Base-by-base conservation (phyloP, 2,888 invertebrate species). In the Psylliodes chrysocephalus region DNA sequence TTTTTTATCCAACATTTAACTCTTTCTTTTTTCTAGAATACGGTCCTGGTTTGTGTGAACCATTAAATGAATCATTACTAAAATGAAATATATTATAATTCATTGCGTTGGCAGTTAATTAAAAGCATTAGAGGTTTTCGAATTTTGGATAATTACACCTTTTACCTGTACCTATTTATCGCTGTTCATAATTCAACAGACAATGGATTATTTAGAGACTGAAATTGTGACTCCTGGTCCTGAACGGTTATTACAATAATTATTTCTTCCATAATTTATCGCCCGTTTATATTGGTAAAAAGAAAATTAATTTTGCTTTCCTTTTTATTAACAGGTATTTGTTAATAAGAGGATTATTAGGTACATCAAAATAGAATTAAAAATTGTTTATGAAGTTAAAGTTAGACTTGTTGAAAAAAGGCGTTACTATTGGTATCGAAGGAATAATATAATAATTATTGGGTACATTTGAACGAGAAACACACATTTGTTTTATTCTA, bases 71-170 rank as follows among this genome's bases (percentile, higher is more conserved):
- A 62, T 66, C 66, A 60, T 68, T 68, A 68, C 60, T 61, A 66
- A 66, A 66, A 25, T 46, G 46, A 46, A 46, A 46, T 46, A 49
- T 68, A 68, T 68, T 66, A 68, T 68, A 68, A 68, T 71, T 70
- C 69, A 69, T 69, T 66, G 64, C 63, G 62, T 57, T 68, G 70
- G 67, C 66, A 66, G 66, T 75, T 73, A 73, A 77, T 77, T 75
- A 73, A 71, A 71, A 73, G 70, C 73, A 73, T 71, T 72, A 73
- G 67, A 67, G 70, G 71, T 68, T 67, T 72, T 71, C 66, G 66
- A 71, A 74, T 68, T 71, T 69, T 70, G 65, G 71, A 73, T 74
- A 74, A 74, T 74, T 74, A 71, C 68, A 68, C 70, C 65, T 62
- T 42, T 64, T 55, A 44, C 54, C 28, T 30, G 35, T 49, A 44